Percentiles rank a stretch among this genome's conserved stretches.
Conservation (phyloP, 2,888 invertebrate genomes). For the Schrankia costaestrigalis region DNA sequence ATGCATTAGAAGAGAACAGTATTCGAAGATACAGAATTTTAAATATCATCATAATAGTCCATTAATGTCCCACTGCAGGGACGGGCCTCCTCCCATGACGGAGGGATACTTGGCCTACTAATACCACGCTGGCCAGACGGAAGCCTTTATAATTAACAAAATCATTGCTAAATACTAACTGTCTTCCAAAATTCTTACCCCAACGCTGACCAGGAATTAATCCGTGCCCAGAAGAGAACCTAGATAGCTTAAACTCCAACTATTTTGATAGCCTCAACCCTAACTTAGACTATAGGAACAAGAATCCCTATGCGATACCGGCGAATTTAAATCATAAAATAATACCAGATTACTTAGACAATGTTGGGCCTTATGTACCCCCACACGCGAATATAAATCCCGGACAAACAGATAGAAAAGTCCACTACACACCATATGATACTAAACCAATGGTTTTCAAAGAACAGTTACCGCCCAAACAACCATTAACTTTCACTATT, state of each 20-base stretch:
- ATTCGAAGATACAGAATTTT: too few species aligned
- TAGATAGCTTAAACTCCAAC: conserved; percentile 68
- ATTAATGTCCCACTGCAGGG: too few species aligned
- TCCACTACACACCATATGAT: conserved; percentile 46
- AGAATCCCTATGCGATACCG: conserved; percentile 77
- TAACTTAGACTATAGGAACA: conserved; percentile 61
- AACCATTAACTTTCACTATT: conserved; percentile 53
- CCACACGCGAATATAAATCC: conserved; percentile 61
- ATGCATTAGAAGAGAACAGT: too few species aligned
- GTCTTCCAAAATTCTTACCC: conserved; percentile 32
- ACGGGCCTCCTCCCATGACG: too few species aligned
- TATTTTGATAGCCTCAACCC: conserved; percentile 72
- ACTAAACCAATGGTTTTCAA: conserved; percentile 58
- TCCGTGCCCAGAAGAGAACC: conserved; percentile 57
- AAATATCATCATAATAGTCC: too few species aligned
- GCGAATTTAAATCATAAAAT: conserved; percentile 68
- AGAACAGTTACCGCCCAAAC: conserved; percentile 57
- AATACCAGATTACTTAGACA: conserved; percentile 61
- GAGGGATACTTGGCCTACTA: too few species aligned
- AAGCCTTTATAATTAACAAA: conserved; percentile 22
- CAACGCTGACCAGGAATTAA: conserved; percentile 66
- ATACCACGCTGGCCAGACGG: too few species aligned
- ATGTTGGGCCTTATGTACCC: conserved; percentile 60
- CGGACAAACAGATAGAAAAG: conserved; percentile 39
- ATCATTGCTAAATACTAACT: conserved; percentile 37